Percentiles rank a stretch among this genome's conserved stretches.
These are phyloP conservation scores for Damaliscus lunatus DNA, from an alignment of 2,113 vertebrate species.

Conservation along the genomic window DNA sequence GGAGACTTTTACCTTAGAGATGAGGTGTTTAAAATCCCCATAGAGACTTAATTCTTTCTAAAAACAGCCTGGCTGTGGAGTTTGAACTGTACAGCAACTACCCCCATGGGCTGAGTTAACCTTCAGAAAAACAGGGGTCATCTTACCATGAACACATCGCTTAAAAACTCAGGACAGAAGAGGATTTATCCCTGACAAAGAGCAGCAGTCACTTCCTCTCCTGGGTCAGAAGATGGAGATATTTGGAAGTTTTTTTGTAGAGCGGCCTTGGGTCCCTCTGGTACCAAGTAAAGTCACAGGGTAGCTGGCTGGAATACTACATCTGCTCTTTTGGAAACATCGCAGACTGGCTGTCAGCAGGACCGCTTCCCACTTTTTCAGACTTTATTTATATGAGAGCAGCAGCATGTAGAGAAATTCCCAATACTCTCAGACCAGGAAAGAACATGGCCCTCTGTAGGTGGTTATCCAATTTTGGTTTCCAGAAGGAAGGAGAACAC, in stretches of 20 bases:
- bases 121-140: neutral
- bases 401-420: neutral
- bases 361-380: neutral
- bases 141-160: rapidly evolving
- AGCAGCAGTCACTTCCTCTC: neutral
- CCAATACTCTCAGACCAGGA: neutral
- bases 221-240: neutral
- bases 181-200: neutral
- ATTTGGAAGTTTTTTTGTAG: neutral
- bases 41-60: neutral
- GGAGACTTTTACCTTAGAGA: neutral
- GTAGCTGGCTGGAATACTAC: neutral
- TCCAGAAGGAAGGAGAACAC: neutral
- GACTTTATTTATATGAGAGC: neutral
- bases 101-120: neutral
- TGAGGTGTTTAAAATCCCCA: neutral
- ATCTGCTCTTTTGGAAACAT: neutral
- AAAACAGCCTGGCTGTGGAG: neutral
- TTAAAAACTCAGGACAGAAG: neutral
- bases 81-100: neutral
- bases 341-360: neutral
- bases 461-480: neutral
- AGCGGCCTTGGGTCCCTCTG: neutral
- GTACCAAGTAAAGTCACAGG: neutral
- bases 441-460: neutral